Evolutionary conservation across 2,797 vertebrate species (phyloP), one percentile per base, ranked within the genome.

Genomic region (Florisuga fusca): DNA sequence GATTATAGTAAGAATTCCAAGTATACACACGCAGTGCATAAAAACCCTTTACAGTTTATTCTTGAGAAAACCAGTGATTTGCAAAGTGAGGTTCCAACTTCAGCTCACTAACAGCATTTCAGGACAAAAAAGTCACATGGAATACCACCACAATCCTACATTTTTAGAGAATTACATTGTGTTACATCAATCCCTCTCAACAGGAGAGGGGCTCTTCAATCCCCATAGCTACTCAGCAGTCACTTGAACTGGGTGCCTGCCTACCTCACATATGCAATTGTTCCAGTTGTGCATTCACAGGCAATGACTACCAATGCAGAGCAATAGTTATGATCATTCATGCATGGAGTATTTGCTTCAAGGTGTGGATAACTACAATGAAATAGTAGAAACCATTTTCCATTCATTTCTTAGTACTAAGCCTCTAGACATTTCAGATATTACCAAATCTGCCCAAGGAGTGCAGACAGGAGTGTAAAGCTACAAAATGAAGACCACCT

Each of bases 1-100:
- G 50, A 48, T 48, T 22, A 8, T 10, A 67, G 11, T 22, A 79
- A 84, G 68, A 95, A 95, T 2, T 43, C 72, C 89, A 51, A 89
- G 84, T 59, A 83, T 74, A 74, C 78, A 51, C 33, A 64, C 68
- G 84, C 84, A 80, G 89, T 27, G 6, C 93, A 92, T 29, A 91
- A 62, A 96, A 94, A 95, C 90, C 84, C 87, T 94, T 93, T 18
- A 34, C 3, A 93, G 80, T 89, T 95, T 93, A 92, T 83, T 93
- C 89, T 75, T 84, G 92, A 95, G 86, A 92, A 95, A 73, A 91
- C 57, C 7, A 87, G 78, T 5, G 2, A 87, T 88, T 75, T 73
- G 87, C 82, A 78, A 92, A 95, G 79, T 75, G 66, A 92, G 67
- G 53, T 86, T 94, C 58, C 82, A 91, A 93, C 73, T 95, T 83